phyloP scores from a whole-genome alignment of 2,888 invertebrate species.

The Pyrocoelia pectoralis region DNA sequence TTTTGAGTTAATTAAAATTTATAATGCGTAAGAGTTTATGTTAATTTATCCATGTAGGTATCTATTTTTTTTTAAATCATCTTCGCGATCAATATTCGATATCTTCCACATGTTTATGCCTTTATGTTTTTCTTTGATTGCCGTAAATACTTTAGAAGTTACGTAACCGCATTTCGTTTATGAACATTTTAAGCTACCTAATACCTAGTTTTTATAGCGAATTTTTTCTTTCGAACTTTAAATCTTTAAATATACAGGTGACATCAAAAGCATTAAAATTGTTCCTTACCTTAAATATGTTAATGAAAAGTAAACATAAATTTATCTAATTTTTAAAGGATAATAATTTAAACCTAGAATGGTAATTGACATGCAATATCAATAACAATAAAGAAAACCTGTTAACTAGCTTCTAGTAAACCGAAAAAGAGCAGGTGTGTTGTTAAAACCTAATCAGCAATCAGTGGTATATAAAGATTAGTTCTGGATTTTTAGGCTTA shows the following conservation, averaged over 20 bases:
- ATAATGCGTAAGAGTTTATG: too few species aligned
- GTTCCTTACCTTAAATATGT: slow-evolving; percentile 2
- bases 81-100: too few species aligned
- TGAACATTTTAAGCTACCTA: not conserved
- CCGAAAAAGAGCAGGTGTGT: slow-evolving; percentile 32
- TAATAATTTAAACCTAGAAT: slow-evolving; percentile 37
- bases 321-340: slow-evolving; percentile 11
- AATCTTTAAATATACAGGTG: not conserved
- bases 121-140: not conserved
- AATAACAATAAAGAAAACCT: slow-evolving; percentile 51
- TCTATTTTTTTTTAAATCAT: too few species aligned
- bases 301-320: slow-evolving; percentile 13
- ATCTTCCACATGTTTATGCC: too few species aligned
- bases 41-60: too few species aligned
- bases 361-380: slow-evolving; percentile 51
- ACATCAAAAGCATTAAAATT: not conserved
- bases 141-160: not conserved
- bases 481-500: slow-evolving; percentile 44
- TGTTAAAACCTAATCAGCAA: slow-evolving; percentile 29
- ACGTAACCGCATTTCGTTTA: not conserved
- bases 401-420: slow-evolving; percentile 40
- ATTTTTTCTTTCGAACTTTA: not conserved
- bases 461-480: slow-evolving; percentile 35
- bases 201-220: too few species aligned
- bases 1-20: too few species aligned